Conservation (phyloP, 2,797 vertebrate genomes). For the Eospalax fontanierii region DNA sequence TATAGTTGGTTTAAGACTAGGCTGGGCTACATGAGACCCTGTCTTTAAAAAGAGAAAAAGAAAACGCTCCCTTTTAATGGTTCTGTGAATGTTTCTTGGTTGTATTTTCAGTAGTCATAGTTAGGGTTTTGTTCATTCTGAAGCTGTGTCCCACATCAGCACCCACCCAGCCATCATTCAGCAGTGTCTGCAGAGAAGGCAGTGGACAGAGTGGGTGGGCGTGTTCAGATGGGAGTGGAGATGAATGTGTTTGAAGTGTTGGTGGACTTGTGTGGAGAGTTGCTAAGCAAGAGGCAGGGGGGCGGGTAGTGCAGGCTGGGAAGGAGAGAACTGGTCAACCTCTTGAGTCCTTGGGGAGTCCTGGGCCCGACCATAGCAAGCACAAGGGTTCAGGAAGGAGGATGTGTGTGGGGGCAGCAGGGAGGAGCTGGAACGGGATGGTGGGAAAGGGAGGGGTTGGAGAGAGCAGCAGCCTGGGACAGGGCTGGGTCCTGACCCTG, state of each 20-base stretch:
- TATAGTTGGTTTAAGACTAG: neutral
- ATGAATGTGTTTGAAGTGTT: neutral
- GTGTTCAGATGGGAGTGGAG: neutral
- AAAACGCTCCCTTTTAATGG: constrained; percentile 22
- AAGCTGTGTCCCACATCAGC: too few species aligned
- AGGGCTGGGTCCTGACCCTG: too few species aligned
- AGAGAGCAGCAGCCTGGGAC: too few species aligned
- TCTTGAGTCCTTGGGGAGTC: neutral
- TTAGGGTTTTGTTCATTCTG: constrained; percentile 38
- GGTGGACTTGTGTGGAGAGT: neutral
- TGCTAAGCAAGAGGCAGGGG: neutral
- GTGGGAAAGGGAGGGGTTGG: too few species aligned
- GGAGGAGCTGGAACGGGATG: neutral
- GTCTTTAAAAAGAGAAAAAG: neutral
- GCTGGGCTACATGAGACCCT: neutral
- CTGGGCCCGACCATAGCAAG: neutral
- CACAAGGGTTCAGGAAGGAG: neutral
- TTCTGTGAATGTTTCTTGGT: constrained; percentile 15
- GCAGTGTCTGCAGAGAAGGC: neutral
- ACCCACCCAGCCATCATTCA: too few species aligned
- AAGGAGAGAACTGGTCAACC: neutral
- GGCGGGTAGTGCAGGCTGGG: neutral
- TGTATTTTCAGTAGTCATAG: constrained; percentile 41
- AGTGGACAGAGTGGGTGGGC: neutral
- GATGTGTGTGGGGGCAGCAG: neutral